These are phyloP conservation scores for Batillaria attramentaria DNA, from an alignment of 1,140 invertebrate species.

Conservation along the genomic window DNA sequence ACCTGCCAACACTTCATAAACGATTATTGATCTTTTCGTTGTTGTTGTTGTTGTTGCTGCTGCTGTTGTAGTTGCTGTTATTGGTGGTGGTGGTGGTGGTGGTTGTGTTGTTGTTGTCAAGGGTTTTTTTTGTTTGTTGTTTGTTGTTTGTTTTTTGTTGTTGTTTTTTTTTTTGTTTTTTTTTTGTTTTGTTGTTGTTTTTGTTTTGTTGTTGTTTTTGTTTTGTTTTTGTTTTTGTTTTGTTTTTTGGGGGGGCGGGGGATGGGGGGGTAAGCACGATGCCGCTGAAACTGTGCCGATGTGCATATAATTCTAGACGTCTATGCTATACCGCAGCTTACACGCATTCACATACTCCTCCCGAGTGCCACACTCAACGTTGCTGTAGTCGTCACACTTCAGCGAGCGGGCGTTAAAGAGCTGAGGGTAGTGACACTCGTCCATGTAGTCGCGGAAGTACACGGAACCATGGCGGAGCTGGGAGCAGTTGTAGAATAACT, in stretches of 20 bases:
- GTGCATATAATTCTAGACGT: not conserved
- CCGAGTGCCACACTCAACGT: conserved; percentile 45
- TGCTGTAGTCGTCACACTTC: conserved; percentile 41
- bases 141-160: too few species aligned
- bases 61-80: not conserved
- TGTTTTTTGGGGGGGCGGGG: too few species aligned
- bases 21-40: too few species aligned
- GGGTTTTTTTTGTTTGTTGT: too few species aligned
- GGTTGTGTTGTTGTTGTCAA: too few species aligned
- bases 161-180: not conserved
- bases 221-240: too few species aligned
- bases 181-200: not conserved
- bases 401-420: conserved; percentile 42
- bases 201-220: not conserved
- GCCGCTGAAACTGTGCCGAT: not conserved
- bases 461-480: conserved; percentile 20
- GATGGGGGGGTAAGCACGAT: not conserved
- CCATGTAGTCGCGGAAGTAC: conserved; percentile 41
- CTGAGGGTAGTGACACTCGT: conserved; percentile 51
- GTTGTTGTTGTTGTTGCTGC: too few species aligned
- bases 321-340: not conserved
- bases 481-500: conserved; percentile 51
- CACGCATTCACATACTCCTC: not conserved
- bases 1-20: too few species aligned
- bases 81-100: too few species aligned